Evolutionary conservation across 2,797 vertebrate genomes (phyloP).

Genomic region (Pipistrellus pipistrellus): DNA sequence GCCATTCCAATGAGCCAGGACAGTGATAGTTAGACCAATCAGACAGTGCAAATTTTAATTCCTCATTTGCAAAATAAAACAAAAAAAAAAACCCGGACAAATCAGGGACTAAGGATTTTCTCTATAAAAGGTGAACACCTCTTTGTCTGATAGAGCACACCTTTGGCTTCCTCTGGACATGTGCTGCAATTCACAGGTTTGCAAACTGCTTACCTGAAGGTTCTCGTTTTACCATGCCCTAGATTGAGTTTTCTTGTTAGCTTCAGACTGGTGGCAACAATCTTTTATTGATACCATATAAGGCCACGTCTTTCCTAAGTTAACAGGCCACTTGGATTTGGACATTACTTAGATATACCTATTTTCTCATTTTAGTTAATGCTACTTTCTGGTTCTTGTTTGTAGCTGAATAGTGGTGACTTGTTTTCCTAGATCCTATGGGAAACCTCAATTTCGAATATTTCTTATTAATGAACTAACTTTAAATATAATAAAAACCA

Average conservation of each 20-base stretch:
- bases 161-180: neutral
- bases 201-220: neutral
- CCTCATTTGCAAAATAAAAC: neutral
- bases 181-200: neutral
- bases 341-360: neutral
- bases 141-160: neutral
- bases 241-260: neutral
- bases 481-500: conserved; percentile 8
- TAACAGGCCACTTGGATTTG: neutral
- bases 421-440: neutral
- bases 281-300: neutral
- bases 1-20: neutral
- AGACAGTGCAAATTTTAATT: neutral
- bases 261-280: neutral
- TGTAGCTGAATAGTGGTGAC: neutral
- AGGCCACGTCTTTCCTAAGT: neutral
- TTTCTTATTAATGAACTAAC: conserved; percentile 9
- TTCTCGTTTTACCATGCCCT: neutral
- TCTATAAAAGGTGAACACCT: neutral
- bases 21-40: neutral
- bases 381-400: conserved; percentile 21
- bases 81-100: neutral
- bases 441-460: conserved; percentile 23
- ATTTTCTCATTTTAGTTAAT: conserved; percentile 16
- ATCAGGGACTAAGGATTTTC: neutral